These are phyloP conservation scores for Dinomys branickii DNA, from an alignment of 2,113 vertebrate species.

Conservation along the genomic window DNA sequence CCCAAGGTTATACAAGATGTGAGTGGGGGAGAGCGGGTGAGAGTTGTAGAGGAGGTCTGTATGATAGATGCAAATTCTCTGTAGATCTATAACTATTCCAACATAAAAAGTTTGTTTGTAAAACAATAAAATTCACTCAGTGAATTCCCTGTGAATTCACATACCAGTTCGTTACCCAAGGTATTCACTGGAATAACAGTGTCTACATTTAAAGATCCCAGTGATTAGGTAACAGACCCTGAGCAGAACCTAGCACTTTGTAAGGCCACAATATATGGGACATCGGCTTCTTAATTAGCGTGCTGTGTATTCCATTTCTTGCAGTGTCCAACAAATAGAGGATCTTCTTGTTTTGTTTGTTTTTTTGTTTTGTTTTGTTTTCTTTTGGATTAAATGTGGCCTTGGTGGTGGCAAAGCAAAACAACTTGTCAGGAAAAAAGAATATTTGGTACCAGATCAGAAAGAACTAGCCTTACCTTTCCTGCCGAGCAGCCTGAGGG, in stretches of 20 bases:
- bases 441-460: neutral
- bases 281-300: neutral
- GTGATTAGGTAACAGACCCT: neutral
- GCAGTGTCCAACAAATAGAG: neutral
- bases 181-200: neutral
- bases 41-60: neutral
- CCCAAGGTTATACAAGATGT: neutral
- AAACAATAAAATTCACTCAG: neutral
- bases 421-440: neutral
- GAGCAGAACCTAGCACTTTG: neutral
- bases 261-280: neutral
- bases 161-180: neutral
- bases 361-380: neutral
- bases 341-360: neutral
- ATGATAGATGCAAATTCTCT: neutral
- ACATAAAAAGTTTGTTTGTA: neutral
- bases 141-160: neutral
- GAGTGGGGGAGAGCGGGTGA: neutral
- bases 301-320: neutral
- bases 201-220: neutral
- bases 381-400: neutral
- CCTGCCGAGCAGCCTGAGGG: conserved; percentile 89
- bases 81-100: neutral
- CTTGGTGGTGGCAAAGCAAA: neutral
- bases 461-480: conserved; percentile 84